Evolutionary conservation across 2,113 vertebrate species (phyloP), one percentile per base, ranked within the genome.

Genomic region (Laticauda colubrina): DNA sequence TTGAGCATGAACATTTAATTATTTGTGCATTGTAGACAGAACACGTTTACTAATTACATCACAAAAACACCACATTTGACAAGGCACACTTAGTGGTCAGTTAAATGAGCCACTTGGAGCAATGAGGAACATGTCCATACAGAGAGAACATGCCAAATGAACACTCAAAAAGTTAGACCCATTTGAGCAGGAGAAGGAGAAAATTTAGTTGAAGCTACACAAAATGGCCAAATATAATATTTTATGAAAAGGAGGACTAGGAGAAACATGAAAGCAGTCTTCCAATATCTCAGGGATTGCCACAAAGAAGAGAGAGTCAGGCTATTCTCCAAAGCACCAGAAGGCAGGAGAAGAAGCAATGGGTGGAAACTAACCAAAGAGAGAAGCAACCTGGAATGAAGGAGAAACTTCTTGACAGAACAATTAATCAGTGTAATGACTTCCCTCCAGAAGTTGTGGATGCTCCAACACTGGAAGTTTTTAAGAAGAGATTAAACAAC

Each of bases 1-100:
- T 39, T 53, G 89, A 81, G 64, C 64, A 90, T 90, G 48, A 90
- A 90, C 29, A 2, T 75, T 90, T 90, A 90, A 90, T 90, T 90
- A 81, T 59, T 90, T 90, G 48, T 1, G n/a, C 64, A 54, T 54
- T 90, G 69, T 81, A 54, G 29, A 24, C 21, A 39, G 29, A 0
- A 23, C 59, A 34, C 89, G 1, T 53, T 54, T 39, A 29, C 75
- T 90, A 90, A 90, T 90, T 90, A 90, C 48, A 75, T 34, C 75
- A 69, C 26, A 53, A 81, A 81, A 81, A 39, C 64, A 24, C 48
- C 34, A 39, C 89, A 90, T 7, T 61, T 90, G 89, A 48, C 59
- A 48, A 64, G 45, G 29, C 15, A 21, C 7, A 24, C 57, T 64
- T 81, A 90, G 69, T n/a, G 59, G 89, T 64, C 57, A 64, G 26